These are phyloP conservation scores for Pangasius macronema DNA, from an alignment of 2,797 vertebrate species.

Conservation along the genomic window DNA sequence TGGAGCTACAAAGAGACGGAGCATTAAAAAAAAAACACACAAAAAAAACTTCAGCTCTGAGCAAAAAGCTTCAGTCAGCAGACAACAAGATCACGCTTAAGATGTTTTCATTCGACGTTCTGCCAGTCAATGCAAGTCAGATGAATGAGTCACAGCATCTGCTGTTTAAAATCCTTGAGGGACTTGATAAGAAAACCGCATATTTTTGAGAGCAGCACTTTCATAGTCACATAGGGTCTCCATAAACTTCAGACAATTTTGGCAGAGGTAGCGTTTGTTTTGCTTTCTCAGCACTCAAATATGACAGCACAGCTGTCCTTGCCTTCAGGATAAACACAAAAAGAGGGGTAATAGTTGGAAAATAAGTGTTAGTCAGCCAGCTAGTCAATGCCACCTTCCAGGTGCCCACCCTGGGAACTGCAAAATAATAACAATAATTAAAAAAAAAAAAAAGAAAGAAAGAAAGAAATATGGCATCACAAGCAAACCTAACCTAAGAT, in stretches of 20 bases:
- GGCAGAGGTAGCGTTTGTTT: conserved; percentile 38
- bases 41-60: conserved; percentile 5
- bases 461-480: background rate
- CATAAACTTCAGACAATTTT: conserved; percentile 41
- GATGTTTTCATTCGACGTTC: conserved; percentile 42
- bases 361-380: conserved; percentile 36
- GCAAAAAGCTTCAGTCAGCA: conserved; percentile 37
- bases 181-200: conserved; percentile 47
- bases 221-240: conserved; percentile 44
- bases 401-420: conserved; percentile 24
- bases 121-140: conserved; percentile 46
- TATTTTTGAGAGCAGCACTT: conserved; percentile 52
- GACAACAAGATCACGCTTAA: conserved; percentile 42
- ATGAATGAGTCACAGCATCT: conserved; percentile 50
- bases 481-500: background rate
- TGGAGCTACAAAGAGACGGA: conserved; percentile 78
- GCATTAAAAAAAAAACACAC: background rate
- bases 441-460: background rate
- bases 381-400: conserved; percentile 21
- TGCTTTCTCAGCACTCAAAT: conserved; percentile 47
- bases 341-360: conserved; percentile 40
- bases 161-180: conserved; percentile 54
- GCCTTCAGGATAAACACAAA: conserved; percentile 46
- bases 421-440: background rate
- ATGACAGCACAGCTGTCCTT: conserved; percentile 50